phyloP scores from a whole-genome alignment of 2,888 invertebrate species.

The Anthoptus insignis region DNA sequence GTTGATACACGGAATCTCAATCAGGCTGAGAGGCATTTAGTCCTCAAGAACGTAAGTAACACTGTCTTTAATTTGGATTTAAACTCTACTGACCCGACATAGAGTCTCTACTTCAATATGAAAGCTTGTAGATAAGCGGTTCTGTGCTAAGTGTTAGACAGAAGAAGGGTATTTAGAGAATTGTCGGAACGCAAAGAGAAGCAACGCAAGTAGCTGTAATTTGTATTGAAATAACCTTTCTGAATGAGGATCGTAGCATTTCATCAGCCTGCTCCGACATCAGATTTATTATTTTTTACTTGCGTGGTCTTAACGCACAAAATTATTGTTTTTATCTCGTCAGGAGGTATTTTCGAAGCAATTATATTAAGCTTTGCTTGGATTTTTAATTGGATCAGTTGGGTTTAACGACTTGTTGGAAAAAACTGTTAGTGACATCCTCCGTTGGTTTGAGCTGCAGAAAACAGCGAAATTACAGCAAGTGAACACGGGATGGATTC shows the following conservation, averaged over 20 bases:
- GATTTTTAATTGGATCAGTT: slow-evolving; percentile 83
- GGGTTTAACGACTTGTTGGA: slow-evolving; percentile 73
- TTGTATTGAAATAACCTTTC: slow-evolving; percentile 85
- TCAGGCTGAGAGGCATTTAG: slow-evolving; percentile 59
- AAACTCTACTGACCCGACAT: background rate
- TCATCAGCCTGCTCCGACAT: slow-evolving; percentile 73
- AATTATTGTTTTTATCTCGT: slow-evolving; percentile 86
- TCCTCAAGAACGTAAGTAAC: slow-evolving; percentile 48
- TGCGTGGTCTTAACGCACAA: slow-evolving; percentile 78
- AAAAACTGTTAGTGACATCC: slow-evolving; percentile 67
- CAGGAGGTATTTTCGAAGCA: slow-evolving; percentile 82
- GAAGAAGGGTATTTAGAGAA: slow-evolving; percentile 83
- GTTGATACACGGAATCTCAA: slow-evolving; percentile 86
- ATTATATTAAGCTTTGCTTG: slow-evolving; percentile 81
- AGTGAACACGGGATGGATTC: slow-evolving; percentile 26
- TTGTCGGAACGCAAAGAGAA: slow-evolving; percentile 80
- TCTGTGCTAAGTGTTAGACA: slow-evolving; percentile 63
- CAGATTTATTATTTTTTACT: slow-evolving; percentile 85
- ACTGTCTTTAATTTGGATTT: slow-evolving; percentile 41
- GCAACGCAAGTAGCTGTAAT: slow-evolving; percentile 84
- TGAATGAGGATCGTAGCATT: slow-evolving; percentile 83
- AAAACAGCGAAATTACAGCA: slow-evolving; percentile 40
- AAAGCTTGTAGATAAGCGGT: slow-evolving; percentile 51
- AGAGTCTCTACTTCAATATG: slow-evolving; percentile 41
- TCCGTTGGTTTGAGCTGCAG: slow-evolving; percentile 56